Base-by-base conservation (phyloP, 2,797 vertebrate species). In the Cynopterus sphinx region DNA sequence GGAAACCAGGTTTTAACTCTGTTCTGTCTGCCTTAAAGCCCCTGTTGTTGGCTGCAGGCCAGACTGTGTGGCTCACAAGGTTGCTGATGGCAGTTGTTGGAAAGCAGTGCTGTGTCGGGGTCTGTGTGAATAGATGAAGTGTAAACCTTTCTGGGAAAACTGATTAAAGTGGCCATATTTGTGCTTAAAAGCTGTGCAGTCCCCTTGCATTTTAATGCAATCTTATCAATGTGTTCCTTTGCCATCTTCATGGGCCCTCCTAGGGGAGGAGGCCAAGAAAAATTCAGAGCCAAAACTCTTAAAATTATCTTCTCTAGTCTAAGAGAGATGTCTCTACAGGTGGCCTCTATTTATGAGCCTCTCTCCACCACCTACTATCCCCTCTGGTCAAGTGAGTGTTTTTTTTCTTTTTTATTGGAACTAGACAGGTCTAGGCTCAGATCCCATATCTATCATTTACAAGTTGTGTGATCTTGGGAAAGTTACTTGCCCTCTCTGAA, bases 171-270 rank as follows among this genome's bases (percentile, higher is more conserved):
- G 73, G 73, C 89, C n/a, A 3, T 95, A 94, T 95, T 94, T 68
- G 43, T 91, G 91, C 85, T 97, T 95, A 96, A 96, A 97, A 96
- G 49, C 96, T 39, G 65, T 78, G 91, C 24, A n/a, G 94, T 94
- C 49, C 55, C 79, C 86, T 92, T 87, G 39, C 83, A 24, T 96
- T 92, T 96, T 98, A 97, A 97, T 97, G 97, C 97, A 96, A 97
- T 96, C 87, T 74, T 96, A 94, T 93, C 83, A 53, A 95, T 63
- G 89, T 94, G 87, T 94, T 96, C 92, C 91, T 94, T 90, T 88
- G 86, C 11, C 55, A 26, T 43, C 36, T 43, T 67, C 6, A 7
- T 3, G 11, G n/a, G 22, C 26, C 21, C 70, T 95, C 41, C 39
- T 63, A 9, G 16, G 24, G 61, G 41, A 43, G 8, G 31, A 77